These are phyloP conservation scores for Epizoanthus scotinus DNA, from an alignment of 92 coral and sea anemone species.

Conservation along the genomic window DNA sequence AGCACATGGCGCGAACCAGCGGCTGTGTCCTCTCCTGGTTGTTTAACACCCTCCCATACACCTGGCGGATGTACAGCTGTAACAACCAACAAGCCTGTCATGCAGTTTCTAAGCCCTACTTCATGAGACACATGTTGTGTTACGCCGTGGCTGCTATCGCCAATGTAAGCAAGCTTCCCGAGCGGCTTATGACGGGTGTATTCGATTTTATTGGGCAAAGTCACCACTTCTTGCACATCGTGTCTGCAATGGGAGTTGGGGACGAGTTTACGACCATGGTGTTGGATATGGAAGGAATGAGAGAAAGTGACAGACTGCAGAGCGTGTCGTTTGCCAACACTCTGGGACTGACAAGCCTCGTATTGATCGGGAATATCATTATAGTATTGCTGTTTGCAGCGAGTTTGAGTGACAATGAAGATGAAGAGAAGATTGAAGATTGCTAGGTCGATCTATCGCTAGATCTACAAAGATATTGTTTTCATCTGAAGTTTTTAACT, in stretches of 20 bases:
- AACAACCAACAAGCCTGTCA: slow-evolving; percentile 66
- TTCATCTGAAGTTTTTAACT: too few relatives aligned
- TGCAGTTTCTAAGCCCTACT: slow-evolving; percentile 66
- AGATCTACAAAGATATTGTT: too few relatives aligned
- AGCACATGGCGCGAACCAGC: slow-evolving; percentile 79
- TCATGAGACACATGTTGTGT: slow-evolving; percentile 77
- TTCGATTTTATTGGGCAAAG: slow-evolving; percentile 93
- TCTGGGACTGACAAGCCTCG: slow-evolving; percentile 62
- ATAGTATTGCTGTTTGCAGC: slow-evolving; percentile 80
- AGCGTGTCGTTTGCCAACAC: slow-evolving; percentile 68
- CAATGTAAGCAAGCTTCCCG: slow-evolving; percentile 86
- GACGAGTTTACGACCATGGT: slow-evolving; percentile 80
- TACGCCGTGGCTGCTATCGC: slow-evolving; percentile 84
- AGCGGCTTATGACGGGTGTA: slow-evolving; percentile 80
- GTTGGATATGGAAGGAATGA: slow-evolving; percentile 77
- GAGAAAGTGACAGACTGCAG: slow-evolving; percentile 49
- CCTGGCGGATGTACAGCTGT: slow-evolving; percentile 70
- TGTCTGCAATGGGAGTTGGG: slow-evolving; percentile 79
- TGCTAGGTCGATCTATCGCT: not conserved
- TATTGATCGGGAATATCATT: slow-evolving; percentile 65
- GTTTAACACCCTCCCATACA: slow-evolving; percentile 77
- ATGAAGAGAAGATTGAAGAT: slow-evolving; percentile 47
- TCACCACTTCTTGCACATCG: slow-evolving; percentile 94
- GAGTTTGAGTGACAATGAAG: slow-evolving; percentile 62
- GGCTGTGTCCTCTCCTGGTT: slow-evolving; percentile 72